Evolutionary conservation across 2,113 vertebrate species (phyloP), one percentile per base, ranked within the genome.

Genomic region (Cyanoderma ruficeps): DNA sequence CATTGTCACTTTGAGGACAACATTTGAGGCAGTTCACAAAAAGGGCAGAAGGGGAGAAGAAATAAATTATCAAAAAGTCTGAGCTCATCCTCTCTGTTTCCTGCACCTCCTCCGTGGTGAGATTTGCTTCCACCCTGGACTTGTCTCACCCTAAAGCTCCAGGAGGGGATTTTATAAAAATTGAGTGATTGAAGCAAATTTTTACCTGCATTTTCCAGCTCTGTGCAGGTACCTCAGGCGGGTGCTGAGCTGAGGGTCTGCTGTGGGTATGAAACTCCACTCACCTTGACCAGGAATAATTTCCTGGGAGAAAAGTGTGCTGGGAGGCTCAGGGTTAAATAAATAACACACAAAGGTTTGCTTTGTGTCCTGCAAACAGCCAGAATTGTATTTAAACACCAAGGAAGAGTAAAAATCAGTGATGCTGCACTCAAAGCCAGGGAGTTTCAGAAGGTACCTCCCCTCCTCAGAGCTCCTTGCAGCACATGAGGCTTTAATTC

Each of bases 401-500:
- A 39, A 31, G 1, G 4, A 27, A 42, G 9, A 27, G 25, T 15
- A 31, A 64, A 75, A 42, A 24, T 25, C 31, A 21, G 18, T 7
- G 14, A 21, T 64, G 42, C 4, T 68, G 17, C 49, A 7, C 42
- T 80, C 23, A 35, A 47, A 93, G 1, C 37, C 20, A 55, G 1
- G 49, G 27, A 19, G 18, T 74, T 90, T 30, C n/a, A 56, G 59
- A 10, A 55, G 24, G 30, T 1, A 15, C 16, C 15, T 22, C 27
- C 28, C 56, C 44, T 30, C 39, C 69, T 19, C 39, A 6, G 37
- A 0, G 5, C 80, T 67, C 19, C 41, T 7, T 10, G 10, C 39
- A 37, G 55, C 7, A 16, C 2, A 0, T 3, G 1, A 75, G 8
- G 39, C 33, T 67, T 4, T 5, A 10, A 70, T 24, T 9, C 21